Evolutionary conservation across 2,113 vertebrate genomes (phyloP).

Genomic region (Ameiurus melas): DNA sequence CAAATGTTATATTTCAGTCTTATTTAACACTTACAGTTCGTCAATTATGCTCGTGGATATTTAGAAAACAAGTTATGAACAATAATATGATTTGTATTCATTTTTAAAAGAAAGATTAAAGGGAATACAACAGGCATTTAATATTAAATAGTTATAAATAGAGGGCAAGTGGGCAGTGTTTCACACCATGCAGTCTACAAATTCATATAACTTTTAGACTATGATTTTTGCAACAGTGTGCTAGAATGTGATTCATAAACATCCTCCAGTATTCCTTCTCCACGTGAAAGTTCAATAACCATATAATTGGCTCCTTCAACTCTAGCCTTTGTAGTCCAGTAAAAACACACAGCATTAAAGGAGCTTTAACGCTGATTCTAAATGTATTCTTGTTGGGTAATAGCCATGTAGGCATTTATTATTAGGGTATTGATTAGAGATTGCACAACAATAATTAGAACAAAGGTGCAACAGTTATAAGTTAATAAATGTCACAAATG

Average conservation of each 20-base stretch:
- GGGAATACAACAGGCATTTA: neutral
- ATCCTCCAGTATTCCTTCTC: neutral
- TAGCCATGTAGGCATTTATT: neutral
- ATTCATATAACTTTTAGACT: neutral
- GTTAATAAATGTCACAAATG: neutral
- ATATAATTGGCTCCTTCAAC: neutral
- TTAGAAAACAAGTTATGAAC: neutral
- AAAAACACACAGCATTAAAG: neutral
- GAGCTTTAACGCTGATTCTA: neutral
- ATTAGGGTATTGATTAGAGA: neutral
- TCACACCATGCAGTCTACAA: neutral
- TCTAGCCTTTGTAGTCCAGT: neutral
- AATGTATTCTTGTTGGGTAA: neutral
- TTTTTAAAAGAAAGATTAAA: neutral
- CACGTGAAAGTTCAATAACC: neutral
- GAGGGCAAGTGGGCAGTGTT: neutral
- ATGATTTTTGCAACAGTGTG: neutral
- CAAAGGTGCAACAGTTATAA: neutral
- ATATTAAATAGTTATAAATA: neutral
- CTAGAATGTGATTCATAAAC: slow-evolving; percentile 9
- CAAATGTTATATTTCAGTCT: slow-evolving; percentile 46
- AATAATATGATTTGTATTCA: neutral
- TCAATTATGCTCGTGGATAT: neutral
- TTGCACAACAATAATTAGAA: neutral
- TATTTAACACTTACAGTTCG: neutral